Evolutionary conservation across 2,113 vertebrate species (phyloP).

Genomic region (Anthoscopus minutus): DNA sequence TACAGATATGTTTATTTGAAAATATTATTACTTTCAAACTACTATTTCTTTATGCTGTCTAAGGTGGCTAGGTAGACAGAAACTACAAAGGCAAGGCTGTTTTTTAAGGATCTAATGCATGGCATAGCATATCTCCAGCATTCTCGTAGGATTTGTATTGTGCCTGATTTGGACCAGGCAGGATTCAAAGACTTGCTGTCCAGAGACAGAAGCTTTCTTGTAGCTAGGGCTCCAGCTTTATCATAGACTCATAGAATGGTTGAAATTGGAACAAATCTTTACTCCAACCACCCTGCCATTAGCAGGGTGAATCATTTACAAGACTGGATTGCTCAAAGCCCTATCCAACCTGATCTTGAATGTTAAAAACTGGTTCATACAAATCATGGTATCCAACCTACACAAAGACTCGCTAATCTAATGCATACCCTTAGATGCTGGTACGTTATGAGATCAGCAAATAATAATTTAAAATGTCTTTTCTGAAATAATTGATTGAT

Average conservation of each 20-base stretch:
- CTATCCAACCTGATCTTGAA: not conserved
- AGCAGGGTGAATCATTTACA: not conserved
- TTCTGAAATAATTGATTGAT: not conserved
- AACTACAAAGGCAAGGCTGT: not conserved
- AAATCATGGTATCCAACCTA: not conserved
- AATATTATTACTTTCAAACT: not conserved
- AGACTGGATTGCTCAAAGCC: not conserved
- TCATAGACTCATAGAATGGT: not conserved
- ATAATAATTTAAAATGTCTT: not conserved
- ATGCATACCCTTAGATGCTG: not conserved
- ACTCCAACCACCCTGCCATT: not conserved
- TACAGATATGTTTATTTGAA: not conserved
- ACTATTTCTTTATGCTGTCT: not conserved
- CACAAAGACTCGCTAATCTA: not conserved
- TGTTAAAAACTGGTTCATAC: not conserved
- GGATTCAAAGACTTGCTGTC: not conserved
- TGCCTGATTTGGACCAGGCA: not conserved
- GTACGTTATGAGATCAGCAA: not conserved
- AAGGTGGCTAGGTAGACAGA: not conserved
- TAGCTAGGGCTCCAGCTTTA: not conserved
- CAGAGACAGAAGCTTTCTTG: not conserved
- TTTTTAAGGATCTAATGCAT: not conserved
- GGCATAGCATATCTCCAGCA: not conserved
- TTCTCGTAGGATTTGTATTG: not conserved
- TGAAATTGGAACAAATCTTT: not conserved